Conservation (phyloP, 2,888 invertebrate species). For the Hydrotaea diabolus region DNA sequence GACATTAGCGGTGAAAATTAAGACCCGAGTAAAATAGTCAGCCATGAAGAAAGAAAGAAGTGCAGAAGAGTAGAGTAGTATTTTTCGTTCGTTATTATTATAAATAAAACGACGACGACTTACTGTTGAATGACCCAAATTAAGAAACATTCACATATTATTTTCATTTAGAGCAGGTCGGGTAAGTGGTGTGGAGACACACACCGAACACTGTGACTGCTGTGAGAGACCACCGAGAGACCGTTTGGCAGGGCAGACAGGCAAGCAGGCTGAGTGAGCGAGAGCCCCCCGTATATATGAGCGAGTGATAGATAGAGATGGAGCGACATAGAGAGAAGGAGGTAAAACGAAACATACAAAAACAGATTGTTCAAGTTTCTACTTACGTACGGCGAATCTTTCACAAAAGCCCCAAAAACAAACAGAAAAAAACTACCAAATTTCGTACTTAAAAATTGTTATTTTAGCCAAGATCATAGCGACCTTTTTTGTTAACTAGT, state of each 20-base stretch:
- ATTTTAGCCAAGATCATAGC: background rate
- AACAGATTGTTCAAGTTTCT: constrained; percentile 29
- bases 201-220: background rate
- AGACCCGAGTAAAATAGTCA: background rate
- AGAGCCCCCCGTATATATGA: background rate
- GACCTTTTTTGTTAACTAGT: constrained; percentile 6
- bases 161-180: constrained; percentile 47
- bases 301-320: background rate
- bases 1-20: constrained; percentile 26
- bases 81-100: constrained; percentile 4
- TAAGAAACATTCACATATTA: constrained; percentile 41
- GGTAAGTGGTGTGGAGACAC: constrained; percentile 22
- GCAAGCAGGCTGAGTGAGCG: background rate
- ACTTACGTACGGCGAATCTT: constrained; percentile 23
- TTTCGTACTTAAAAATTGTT: constrained; percentile 27
- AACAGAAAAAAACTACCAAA: background rate
- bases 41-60: background rate
- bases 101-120: constrained; percentile 30
- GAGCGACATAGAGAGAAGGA: background rate
- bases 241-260: background rate
- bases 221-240: constrained; percentile 12
- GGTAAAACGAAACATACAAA: constrained; percentile 18
- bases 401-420: background rate
- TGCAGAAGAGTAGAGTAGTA: background rate
- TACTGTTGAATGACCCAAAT: constrained; percentile 49